Base-by-base conservation (phyloP, 2,888 invertebrate genomes). In the Hirtodrosophila alboralis region DNA sequence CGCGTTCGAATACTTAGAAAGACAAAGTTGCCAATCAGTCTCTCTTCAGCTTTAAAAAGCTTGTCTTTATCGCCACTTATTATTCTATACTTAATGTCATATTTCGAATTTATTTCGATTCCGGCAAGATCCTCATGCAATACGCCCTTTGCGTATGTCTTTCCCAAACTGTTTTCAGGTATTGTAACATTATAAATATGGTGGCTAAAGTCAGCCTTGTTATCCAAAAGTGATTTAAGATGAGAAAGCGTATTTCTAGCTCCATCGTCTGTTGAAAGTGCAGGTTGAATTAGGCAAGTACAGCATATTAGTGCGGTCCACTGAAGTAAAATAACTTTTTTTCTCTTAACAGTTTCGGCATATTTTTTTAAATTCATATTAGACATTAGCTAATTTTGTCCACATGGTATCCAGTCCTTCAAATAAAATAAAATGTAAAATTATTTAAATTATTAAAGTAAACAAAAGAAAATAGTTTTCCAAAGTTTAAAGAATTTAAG, bases 21-120 rank as follows among this genome's bases (percentile, higher is more conserved):
- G 90, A 96, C 97, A 92, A 98, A 98, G 91, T 98, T 97, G 30
- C 98, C 98, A 48, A 98, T 95, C 61, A 94, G 92, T 60, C 95
- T 93, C 79, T 96, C 95, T 89, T 98, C 98, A 6, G 96, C 96
- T 90, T 97, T 97, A 91, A 98, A 98, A 88, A 98, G 95, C 88
- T 95, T 95, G 87, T 96, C 96, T 48, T 94, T 93, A 91, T 98
- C 97, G 37, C 98, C 97, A 84, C 93, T 94, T 13, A 95, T 93
- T 88, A 99, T 97, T 88, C 95, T 95, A 91, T 95, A 99, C 73
- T 95, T 95, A 41, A 98, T 93, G 74, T 94, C 93, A 49, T 91
- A 87, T 59, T 89, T 91, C 30, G 90, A 88, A 27, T 91, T 91
- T 62, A 95, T 89, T 61, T 90, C 91, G 69, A 98, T 94, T 63